Evolutionary conservation across 2,888 invertebrate genomes (phyloP), one percentile per base, ranked within the genome.

Genomic region (Neoaliturus tenellus): DNA sequence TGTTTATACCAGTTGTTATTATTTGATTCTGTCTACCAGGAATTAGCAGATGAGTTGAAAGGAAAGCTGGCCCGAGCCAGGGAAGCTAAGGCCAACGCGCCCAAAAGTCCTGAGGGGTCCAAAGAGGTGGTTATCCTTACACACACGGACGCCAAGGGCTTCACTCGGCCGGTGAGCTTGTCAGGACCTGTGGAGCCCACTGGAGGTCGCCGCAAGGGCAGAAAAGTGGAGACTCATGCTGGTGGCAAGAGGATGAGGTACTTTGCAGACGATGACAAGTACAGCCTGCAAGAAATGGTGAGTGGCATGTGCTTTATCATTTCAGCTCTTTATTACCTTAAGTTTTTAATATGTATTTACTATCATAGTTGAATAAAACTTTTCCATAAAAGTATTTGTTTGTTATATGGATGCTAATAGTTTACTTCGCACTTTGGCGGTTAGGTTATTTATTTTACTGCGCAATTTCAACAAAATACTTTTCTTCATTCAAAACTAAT

Each of bases 201-300:
- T 83, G 91, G 92, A 62, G 92, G 90, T 90, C 17, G 91, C 88
- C 88, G 91, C 33, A 91, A 90, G 86, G 92, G 91, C 84, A 92
- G 93, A 84, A 94, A 93, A 89, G 91, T 93, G 41, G 94, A 95
- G 87, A 98, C 97, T 3, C 96, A 98, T 88, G 90, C 91, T 81
- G 90, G 89, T 75, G 93, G 93, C 85, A 93, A 97, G 89, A 93
- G 98, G 86, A 92, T 94, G 4, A 93, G 96, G 83, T 98, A 97
- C 91, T 98, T 97, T 91, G 94, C 95, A 3, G 97, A 98, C 91
- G 98, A 98, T 92, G 97, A 98, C 90, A 95, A 95, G 89, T 95
- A 96, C 90, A 94, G 96, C 81, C 93, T 98, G 48, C 93, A 96
- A 89, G 93, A 96, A 90, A 95, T 98, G 95, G 96, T 95, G 90